Base-by-base conservation (phyloP, 2,113 vertebrate genomes). In the Corvus moneduloides region DNA sequence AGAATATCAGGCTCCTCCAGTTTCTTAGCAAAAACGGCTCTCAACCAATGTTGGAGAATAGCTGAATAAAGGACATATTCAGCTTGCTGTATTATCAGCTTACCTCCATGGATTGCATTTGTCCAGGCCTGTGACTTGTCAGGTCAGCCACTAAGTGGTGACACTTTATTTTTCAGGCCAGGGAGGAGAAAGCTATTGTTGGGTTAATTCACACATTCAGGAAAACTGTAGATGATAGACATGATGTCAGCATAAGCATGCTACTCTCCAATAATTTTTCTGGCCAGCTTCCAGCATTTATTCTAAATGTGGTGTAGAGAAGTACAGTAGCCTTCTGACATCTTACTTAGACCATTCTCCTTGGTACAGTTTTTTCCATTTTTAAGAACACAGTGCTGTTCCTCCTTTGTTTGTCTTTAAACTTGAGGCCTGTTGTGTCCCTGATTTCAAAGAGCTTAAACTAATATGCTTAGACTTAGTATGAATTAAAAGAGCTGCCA, bases 191-290 rank as follows among this genome's bases (percentile, higher is more conserved):
- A 76, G 58, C 28, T 88, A 28, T 71, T 71, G 49, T 89, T 78
- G 59, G 62, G 54, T 94, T 96, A 96, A 93, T 90, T 88, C 66
- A 52, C 37, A 15, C 11, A 8, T 93, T 92, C 63, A 87, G 87
- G 77, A 85, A 83, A 92, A 84, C 23, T 56, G 80, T 68, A 68
- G 86, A 64, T 94, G 56, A 80, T 84, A 90, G 92, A 81, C 64
- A 10, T 30, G 74, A 71, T 84, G 81, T 30, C 72, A 5, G 54
- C 41, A 56, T 41, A 19, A 88, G 37, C 2, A 2, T 63, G 64
- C 41, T 93, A 74, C 35, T 92, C 46, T 77, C 58, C 43, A 79
- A 37, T 91, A 78, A 46, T 54, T 61, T 61, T 88, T 54, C 54
- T 83, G 68, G 67, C 46, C 56, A 71, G 11, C 39, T 88, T 92